Percentiles rank a stretch among this genome's conserved stretches.
These are phyloP conservation scores for Amyelois transitella DNA, from an alignment of 1,140 invertebrate species.

Conservation along the genomic window DNA sequence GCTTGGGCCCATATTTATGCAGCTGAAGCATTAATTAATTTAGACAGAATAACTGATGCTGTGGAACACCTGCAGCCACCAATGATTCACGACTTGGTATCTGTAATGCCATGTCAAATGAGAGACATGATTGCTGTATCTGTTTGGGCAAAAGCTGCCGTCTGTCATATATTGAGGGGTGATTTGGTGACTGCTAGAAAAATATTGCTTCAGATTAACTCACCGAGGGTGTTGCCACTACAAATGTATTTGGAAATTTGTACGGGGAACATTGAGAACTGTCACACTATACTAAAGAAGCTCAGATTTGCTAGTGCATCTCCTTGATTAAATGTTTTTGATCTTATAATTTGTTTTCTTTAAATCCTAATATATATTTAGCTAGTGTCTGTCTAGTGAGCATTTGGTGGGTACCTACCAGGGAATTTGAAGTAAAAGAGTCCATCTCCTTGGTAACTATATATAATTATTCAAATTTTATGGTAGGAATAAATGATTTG, in stretches of 20 bases:
- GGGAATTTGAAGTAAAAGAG: too few relatives aligned
- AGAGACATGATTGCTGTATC: constrained; percentile 63
- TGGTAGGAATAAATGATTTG: too few relatives aligned
- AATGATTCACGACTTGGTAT: constrained; percentile 75
- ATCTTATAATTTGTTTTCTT: constrained; percentile 7
- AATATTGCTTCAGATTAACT: constrained; percentile 66
- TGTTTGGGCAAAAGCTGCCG: constrained; percentile 67
- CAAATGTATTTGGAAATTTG: constrained; percentile 73
- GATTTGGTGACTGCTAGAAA: constrained; percentile 62
- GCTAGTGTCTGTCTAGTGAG: too few relatives aligned
- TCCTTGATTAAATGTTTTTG: constrained; percentile 18
- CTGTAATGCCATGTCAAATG: constrained; percentile 54
- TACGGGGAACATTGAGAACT: constrained; percentile 69
- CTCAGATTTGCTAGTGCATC: constrained; percentile 42
- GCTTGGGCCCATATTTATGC: constrained; percentile 91
- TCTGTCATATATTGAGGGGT: constrained; percentile 63
- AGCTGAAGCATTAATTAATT: constrained; percentile 89
- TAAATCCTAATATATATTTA: too few relatives aligned
- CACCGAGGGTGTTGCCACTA: constrained; percentile 58
- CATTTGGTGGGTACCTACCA: too few relatives aligned
- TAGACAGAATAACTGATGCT: constrained; percentile 89
- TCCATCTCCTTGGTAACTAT: too few relatives aligned
- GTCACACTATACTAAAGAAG: constrained; percentile 62
- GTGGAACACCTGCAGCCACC: constrained; percentile 89
- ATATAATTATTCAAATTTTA: too few relatives aligned